Base-by-base conservation (phyloP, 2,113 vertebrate species). In the Amazona guildingii region DNA sequence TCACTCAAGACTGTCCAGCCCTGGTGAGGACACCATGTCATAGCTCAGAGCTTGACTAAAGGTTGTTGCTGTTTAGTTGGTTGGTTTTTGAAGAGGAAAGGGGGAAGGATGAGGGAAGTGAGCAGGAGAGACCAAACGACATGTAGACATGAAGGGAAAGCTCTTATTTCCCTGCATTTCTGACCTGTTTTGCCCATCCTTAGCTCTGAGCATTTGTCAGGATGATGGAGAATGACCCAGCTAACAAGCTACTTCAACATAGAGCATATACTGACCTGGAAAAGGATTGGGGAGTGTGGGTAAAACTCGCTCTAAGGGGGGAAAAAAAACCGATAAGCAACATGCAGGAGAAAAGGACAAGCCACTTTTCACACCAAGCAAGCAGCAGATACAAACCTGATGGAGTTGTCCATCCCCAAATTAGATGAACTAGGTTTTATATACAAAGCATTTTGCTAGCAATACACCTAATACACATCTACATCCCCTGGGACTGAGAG, bases 181-280 rank as follows among this genome's bases (percentile, higher is more conserved):
- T 92, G 68, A 85, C 55, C 54, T 85, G 13, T 78, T 95, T 92
- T 95, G 37, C 86, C 23, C 44, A 69, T 84, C 41, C 54, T 70
- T 90, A 55, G 20, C 70, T 97, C 93, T 92, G 39, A 81, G 57
- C 27, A 10, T 90, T 96, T 93, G 28, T 96, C 80, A 92, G 93
- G 73, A 92, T 97, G 97, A 98, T 82, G 98, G 98, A 98, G 98
- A 98, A 98, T 98, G 98, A 98, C 98, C 98, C 98, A 4, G 92
- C 90, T 96, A 92, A 69, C 96, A 41, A 98, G 81, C 97, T 98
- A 98, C 73, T 83, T 86, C 90, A 92, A 96, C 96, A 98, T 91
- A 98, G 97, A 98, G 90, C 96, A 95, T 86, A 98, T 98, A 98
- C 98, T 98, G 98, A 98, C 98, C 98, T 98, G 98, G 97, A 98